These are phyloP conservation scores for Ariopsis seemanni DNA, from an alignment of 2,113 vertebrate genomes.

Conservation along the genomic window DNA sequence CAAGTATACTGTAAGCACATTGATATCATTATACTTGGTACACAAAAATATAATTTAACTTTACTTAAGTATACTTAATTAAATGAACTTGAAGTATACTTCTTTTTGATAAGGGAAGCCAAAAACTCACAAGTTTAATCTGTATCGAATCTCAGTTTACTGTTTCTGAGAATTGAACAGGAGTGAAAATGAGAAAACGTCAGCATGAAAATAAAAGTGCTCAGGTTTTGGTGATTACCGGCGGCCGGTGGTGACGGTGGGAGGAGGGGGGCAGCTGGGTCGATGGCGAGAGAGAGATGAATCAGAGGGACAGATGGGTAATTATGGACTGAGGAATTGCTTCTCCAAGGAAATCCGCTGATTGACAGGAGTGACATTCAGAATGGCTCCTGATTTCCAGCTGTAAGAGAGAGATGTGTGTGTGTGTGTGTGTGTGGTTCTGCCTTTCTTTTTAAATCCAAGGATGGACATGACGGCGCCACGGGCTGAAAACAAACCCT, in stretches of 20 bases:
- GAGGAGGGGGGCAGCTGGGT: background rate
- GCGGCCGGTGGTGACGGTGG: background rate
- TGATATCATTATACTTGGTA: too few relatives aligned
- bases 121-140: background rate
- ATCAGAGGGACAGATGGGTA: slow-evolving; percentile 40
- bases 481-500: background rate
- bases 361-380: slow-evolving; percentile 42
- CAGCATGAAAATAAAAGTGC: background rate
- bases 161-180: background rate
- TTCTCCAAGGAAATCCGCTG: slow-evolving; percentile 31
- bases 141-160: background rate
- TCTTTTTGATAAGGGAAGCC: background rate
- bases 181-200: background rate
- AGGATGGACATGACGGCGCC: background rate
- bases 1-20: too few relatives aligned
- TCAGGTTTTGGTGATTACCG: background rate
- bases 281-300: slow-evolving; percentile 2
- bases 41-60: too few relatives aligned
- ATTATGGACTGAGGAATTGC: slow-evolving; percentile 34
- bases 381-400: slow-evolving; percentile 31
- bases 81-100: too few relatives aligned
- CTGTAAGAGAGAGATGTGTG: background rate
- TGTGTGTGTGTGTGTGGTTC: background rate
- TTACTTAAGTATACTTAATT: too few relatives aligned
- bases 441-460: background rate